Percentiles rank a stretch among this genome's conserved stretches.
phyloP scores from a whole-genome alignment of 92 coral and sea anemone genomes.

The Zoanthus solanderi region DNA sequence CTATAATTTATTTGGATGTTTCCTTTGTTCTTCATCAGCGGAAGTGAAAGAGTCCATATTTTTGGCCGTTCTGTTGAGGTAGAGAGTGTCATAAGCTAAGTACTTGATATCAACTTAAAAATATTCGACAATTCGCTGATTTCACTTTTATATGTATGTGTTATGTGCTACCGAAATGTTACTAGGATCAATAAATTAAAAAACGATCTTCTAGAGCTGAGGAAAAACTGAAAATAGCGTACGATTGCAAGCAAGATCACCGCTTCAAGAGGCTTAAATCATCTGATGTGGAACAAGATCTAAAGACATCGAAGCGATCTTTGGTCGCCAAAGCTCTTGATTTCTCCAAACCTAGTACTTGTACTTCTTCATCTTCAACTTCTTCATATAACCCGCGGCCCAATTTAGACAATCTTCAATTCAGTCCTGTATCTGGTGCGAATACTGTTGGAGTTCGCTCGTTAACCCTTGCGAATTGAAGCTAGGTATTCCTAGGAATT shows the following conservation, averaged over 20 bases:
- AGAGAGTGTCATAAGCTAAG: constrained; percentile 9
- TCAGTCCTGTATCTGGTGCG: background rate
- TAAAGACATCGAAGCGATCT: constrained; percentile 13
- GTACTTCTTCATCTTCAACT: background rate
- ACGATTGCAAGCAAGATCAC: constrained; percentile 1
- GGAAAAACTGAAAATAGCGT: constrained; percentile 1
- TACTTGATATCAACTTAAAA: background rate
- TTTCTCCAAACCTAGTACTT: constrained; percentile 18
- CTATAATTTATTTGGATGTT: background rate
- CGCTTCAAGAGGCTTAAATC: constrained; percentile 16
- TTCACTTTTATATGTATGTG: constrained; percentile 16
- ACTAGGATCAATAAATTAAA: constrained; percentile 12
- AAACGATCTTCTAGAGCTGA: constrained; percentile 6
- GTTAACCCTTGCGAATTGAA: background rate
- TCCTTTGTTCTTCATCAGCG: background rate
- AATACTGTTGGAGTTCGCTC: constrained; percentile 16
- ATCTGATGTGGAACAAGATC: background rate
- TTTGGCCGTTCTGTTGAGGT: background rate
- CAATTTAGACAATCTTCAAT: background rate
- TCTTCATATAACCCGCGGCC: background rate
- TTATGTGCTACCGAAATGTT: constrained; percentile 20
- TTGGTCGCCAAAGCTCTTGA: constrained; percentile 21
- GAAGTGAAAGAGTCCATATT: background rate
- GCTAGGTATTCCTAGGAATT: no score
- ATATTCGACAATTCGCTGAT: background rate